phyloP scores from a whole-genome alignment of 2,113 vertebrate genomes.

The Misgurnus mizolepis region DNA sequence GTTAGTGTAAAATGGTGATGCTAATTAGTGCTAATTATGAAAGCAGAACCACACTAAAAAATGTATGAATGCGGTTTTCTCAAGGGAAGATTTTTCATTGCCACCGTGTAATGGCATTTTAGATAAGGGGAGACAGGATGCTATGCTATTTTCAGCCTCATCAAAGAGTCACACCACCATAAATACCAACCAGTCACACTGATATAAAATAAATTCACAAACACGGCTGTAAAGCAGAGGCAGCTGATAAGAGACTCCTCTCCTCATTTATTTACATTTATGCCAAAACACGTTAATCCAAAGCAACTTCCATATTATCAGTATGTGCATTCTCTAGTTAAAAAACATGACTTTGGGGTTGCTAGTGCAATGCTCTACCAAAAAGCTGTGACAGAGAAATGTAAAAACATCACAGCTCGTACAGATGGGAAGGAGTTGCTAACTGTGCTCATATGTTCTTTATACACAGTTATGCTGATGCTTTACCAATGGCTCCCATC shows the following conservation, averaged over 20 bases:
- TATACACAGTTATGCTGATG: not conserved
- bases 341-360: too few species aligned
- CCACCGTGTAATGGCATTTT: constrained; percentile 38
- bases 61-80: constrained; percentile 13
- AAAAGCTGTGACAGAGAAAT: not conserved
- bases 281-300: too few species aligned
- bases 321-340: too few species aligned
- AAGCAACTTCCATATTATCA: too few species aligned
- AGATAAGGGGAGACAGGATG: constrained; percentile 1
- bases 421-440: not conserved
- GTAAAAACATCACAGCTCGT: not conserved
- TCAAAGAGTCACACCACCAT: constrained; percentile 10
- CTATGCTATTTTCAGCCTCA: constrained; percentile 5
- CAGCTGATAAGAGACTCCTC: not conserved
- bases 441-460: not conserved
- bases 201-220: constrained; percentile 8
- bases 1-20: constrained; percentile 25
- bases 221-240: constrained; percentile 19
- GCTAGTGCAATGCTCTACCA: too few species aligned
- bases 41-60: constrained; percentile 24
- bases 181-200: constrained; percentile 1
- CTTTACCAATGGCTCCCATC: constrained; percentile 11
- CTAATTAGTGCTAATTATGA: constrained; percentile 43
- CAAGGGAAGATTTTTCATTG: constrained; percentile 27
- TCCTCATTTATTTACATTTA: too few species aligned